A percentile compares a stretch with the other conserved stretches of the same genome.
Evolutionary conservation across 1,140 invertebrate genomes (phyloP).

Genomic region (Harpegnathos saltator): DNA sequence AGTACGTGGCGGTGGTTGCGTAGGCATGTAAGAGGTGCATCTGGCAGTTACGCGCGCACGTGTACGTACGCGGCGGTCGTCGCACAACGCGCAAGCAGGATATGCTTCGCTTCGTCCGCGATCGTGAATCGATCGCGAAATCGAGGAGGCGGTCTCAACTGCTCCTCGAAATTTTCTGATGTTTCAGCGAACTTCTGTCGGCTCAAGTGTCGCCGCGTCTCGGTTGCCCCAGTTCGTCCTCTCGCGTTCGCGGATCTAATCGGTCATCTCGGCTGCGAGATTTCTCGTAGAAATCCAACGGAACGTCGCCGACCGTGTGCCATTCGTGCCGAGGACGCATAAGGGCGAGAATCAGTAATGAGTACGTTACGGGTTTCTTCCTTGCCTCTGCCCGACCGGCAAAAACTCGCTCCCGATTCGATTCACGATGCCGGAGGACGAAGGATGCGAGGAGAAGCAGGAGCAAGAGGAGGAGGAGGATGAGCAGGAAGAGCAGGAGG

Average conservation of each 20-base stretch:
- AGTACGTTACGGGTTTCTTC: constrained; percentile 64
- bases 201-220: background rate
- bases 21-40: constrained; percentile 30
- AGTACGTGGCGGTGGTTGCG: constrained; percentile 51
- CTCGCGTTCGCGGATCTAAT: background rate
- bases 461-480: constrained; percentile 21
- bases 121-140: constrained; percentile 18
- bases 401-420: constrained; percentile 75
- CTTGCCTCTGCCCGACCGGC: constrained; percentile 30
- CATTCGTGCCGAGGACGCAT: constrained; percentile 48
- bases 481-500: background rate
- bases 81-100: constrained; percentile 5
- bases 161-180: no score
- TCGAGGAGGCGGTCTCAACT: background rate
- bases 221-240: background rate
- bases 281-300: constrained; percentile 38
- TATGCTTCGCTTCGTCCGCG: constrained; percentile 4
- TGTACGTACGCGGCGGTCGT: constrained; percentile 24
- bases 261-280: background rate
- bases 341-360: constrained; percentile 71
- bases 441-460: constrained; percentile 14
- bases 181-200: background rate
- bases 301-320: background rate
- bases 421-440: constrained; percentile 63
- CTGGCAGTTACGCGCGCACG: background rate